Percentiles rank a stretch among this genome's conserved stretches.
These are phyloP conservation scores for Podarcis raffonei DNA, from an alignment of 2,113 vertebrate species.

Conservation along the genomic window DNA sequence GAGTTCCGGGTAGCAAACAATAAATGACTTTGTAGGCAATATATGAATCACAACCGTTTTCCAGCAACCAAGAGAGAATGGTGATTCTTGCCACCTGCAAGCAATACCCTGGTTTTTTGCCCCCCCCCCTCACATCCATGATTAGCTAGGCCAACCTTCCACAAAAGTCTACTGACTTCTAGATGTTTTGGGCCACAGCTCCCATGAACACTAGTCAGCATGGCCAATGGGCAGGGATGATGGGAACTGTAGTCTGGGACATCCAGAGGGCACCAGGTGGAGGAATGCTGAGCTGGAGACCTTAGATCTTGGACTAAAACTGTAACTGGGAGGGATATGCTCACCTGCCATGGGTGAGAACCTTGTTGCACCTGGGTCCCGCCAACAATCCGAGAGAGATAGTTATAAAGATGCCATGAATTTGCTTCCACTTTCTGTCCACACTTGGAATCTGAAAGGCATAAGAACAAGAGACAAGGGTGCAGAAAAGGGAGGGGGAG, in stretches of 20 bases:
- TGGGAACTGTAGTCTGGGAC: no score
- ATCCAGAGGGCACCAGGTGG: no score
- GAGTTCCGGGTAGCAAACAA: no score
- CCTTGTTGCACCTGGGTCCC: slow-evolving; percentile 77
- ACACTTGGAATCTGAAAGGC: slow-evolving; percentile 74
- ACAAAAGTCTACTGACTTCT: no score
- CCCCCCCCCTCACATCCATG: not conserved
- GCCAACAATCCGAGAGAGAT: slow-evolving; percentile 81
- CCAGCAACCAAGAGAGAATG: not conserved
- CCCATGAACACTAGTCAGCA: no score
- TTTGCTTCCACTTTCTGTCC: slow-evolving; percentile 64
- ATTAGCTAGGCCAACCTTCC: not conserved
- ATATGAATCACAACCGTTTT: not conserved
- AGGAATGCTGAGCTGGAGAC: not conserved
- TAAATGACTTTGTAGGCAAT: slow-evolving; percentile 6
- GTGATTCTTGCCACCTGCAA: rapidly evolving
- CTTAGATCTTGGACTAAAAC: slow-evolving; percentile 15
- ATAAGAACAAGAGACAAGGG: not conserved
- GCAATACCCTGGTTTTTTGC: no score
- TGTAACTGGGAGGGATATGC: not conserved
- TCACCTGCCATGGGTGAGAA: slow-evolving; percentile 87
- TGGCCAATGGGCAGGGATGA: no score
- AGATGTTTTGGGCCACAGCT: no score
- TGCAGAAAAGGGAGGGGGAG: not conserved
- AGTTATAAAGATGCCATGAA: slow-evolving; percentile 46